These are phyloP conservation scores for Camponotus vicinus DNA, from an alignment of 1,140 invertebrate species.

Conservation along the genomic window DNA sequence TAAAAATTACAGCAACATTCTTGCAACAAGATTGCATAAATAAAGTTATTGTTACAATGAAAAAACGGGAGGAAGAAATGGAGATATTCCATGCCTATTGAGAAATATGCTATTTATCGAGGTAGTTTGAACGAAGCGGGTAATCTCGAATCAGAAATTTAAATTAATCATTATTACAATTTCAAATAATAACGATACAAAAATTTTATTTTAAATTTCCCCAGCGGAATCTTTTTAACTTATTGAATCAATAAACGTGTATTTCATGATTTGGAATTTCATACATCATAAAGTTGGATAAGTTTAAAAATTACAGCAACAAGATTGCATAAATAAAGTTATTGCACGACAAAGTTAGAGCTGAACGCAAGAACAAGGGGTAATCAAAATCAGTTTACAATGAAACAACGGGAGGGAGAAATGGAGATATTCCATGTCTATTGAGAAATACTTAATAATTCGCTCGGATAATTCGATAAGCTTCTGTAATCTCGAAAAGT, in stretches of 20 bases:
- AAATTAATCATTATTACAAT: background rate
- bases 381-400: background rate
- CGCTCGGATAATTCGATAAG: slow-evolving; percentile 40
- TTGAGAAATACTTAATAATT: slow-evolving; percentile 35
- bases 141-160: background rate
- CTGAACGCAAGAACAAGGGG: background rate
- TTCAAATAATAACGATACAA: background rate
- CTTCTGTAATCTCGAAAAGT: slow-evolving; percentile 44
- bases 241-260: background rate
- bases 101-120: background rate
- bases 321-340: background rate
- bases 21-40: background rate
- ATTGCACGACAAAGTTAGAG: background rate
- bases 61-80: background rate
- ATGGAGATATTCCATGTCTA: background rate
- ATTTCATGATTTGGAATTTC: background rate
- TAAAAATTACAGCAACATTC: background rate
- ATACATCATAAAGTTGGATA: background rate
- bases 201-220: background rate
- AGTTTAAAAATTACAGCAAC: background rate
- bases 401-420: background rate
- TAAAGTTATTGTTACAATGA: background rate
- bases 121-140: background rate
- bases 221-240: background rate
- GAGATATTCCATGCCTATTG: background rate